Conservation (phyloP, 1,140 invertebrate genomes). For the Prorops nasuta region DNA sequence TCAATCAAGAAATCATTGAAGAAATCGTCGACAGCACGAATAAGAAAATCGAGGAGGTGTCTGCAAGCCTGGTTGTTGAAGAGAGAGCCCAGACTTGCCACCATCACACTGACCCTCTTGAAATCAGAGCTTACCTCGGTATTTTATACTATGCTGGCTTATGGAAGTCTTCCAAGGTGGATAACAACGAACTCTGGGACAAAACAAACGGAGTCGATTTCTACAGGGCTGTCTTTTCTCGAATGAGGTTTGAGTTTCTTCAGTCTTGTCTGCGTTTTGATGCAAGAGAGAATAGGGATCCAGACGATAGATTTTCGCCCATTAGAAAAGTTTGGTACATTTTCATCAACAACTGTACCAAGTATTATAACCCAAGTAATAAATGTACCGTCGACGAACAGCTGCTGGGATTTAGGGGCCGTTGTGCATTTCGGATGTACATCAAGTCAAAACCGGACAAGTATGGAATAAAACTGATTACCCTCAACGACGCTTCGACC, state of each 20-base stretch:
- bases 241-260: conserved; percentile 41
- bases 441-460: conserved; percentile 51
- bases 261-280: conserved; percentile 41
- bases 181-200: conserved; percentile 7
- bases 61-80: not conserved
- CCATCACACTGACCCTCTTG: conserved; percentile 5
- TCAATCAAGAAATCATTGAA: not conserved
- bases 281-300: conserved; percentile 29
- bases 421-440: conserved; percentile 47
- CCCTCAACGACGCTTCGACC: conserved; percentile 35
- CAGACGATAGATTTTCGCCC: conserved; percentile 35
- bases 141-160: conserved; percentile 10
- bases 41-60: not conserved
- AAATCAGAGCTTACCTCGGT: conserved; percentile 7
- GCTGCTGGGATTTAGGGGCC: conserved; percentile 45
- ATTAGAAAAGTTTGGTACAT: conserved; percentile 42
- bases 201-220: conserved; percentile 9
- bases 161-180: conserved; percentile 8
- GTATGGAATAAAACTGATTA: conserved; percentile 53
- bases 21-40: not conserved
- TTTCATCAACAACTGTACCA: conserved; percentile 22
- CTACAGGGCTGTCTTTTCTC: conserved; percentile 34
- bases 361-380: conserved; percentile 16
- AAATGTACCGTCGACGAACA: conserved; percentile 39
- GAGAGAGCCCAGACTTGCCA: not conserved